A percentile compares a stretch with the other conserved stretches of the same genome.
These are phyloP conservation scores for Fukomys damarensis DNA, from an alignment of 2,113 vertebrate species.

Conservation along the genomic window DNA sequence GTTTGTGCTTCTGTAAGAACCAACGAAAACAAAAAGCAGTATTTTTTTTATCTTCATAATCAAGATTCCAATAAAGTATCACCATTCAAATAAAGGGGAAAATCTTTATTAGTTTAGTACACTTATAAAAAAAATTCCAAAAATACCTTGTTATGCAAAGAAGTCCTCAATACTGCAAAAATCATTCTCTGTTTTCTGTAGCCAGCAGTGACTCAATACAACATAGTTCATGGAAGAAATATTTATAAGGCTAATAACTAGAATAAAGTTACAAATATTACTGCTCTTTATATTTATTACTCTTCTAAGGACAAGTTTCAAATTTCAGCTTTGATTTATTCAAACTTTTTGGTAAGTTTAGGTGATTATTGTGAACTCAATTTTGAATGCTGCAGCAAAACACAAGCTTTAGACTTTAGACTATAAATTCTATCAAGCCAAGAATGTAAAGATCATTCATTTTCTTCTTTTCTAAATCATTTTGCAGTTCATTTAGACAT, in stretches of 20 bases:
- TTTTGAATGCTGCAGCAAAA: neutral
- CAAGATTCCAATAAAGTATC: neutral
- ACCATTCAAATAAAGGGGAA: neutral
- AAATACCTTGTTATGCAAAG: neutral
- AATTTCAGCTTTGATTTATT: neutral
- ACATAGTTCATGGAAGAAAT: neutral
- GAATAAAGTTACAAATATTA: neutral
- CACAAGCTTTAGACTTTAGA: neutral
- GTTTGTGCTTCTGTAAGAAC: neutral
- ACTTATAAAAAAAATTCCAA: neutral
- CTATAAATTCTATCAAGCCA: neutral
- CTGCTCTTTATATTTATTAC: neutral
- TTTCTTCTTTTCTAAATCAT: neutral
- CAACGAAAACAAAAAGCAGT: neutral
- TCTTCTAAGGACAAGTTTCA: neutral
- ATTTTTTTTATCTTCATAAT: neutral
- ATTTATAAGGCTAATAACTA: neutral
- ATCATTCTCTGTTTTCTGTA: neutral
- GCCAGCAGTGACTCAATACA: neutral
- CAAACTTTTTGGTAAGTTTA: neutral
- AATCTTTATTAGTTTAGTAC: neutral
- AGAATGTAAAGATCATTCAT: neutral
- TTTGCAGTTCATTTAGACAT: neutral
- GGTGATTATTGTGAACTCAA: neutral
- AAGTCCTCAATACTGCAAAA: neutral